Evolutionary conservation across 2,113 vertebrate genomes (phyloP).

Genomic region (Merops nubicus): DNA sequence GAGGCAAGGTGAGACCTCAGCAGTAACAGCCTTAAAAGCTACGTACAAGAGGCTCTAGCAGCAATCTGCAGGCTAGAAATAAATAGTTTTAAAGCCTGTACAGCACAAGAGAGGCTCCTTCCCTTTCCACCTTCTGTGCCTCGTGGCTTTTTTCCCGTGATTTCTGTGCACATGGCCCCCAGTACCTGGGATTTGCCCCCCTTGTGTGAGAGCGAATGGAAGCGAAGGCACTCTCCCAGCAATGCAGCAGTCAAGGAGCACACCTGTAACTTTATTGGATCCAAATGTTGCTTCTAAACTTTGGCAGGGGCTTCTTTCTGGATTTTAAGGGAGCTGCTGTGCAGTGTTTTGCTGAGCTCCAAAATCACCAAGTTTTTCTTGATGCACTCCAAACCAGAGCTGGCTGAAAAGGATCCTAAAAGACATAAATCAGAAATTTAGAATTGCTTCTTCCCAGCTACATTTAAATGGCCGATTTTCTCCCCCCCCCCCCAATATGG

Average conservation of each 20-base stretch:
- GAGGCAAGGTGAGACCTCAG: background rate
- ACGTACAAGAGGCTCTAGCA: background rate
- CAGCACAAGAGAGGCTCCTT: background rate
- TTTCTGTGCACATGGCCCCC: background rate
- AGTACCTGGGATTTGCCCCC: background rate
- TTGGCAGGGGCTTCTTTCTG: background rate
- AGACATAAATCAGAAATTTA: constrained; percentile 23
- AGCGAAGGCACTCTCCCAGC: rapidly evolving
- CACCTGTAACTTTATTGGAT: background rate
- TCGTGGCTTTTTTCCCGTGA: background rate
- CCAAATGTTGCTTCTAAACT: background rate
- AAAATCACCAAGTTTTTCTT: background rate
- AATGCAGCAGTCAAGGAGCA: rapidly evolving
- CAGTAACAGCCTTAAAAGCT: background rate
- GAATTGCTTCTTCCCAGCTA: background rate
- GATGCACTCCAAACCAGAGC: background rate
- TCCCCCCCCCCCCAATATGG: background rate
- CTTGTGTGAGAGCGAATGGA: background rate
- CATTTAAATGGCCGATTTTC: background rate
- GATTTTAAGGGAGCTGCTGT: background rate
- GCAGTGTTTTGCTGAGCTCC: background rate
- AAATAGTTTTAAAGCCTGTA: background rate
- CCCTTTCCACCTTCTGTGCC: background rate
- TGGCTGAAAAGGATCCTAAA: background rate
- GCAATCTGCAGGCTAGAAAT: background rate